Evolutionary conservation across 2,797 vertebrate species (phyloP), one percentile per base, ranked within the genome.

Genomic region (Sandelia bainsii): DNA sequence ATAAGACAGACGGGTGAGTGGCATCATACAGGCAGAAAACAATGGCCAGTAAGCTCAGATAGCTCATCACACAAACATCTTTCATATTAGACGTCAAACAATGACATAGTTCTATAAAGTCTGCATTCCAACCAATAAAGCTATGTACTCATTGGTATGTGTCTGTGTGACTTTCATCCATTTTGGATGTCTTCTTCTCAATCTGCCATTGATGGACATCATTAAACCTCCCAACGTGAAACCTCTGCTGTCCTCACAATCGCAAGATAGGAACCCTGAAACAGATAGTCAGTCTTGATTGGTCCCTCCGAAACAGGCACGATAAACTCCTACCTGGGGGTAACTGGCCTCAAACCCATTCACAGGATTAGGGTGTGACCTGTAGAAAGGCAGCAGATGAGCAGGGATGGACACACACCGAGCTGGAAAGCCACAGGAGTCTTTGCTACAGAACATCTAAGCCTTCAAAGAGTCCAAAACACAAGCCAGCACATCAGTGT

Each of bases 341-440:
- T 64, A 75, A 77, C 71, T 44, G 69, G 75, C 75, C 74, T 57
- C 37, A 69, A 84, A 58, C 71, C 62, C 79, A 83, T 81, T 80
- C 69, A 53, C 67, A 67, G 85, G 90, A 90, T 91, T 90, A 90
- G 73, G 80, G 79, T 83, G 66, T 67, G 84, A 92, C 85, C 89
- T 85, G 83, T 65, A 71, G 79, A 85, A 80, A 88, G 74, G 78
- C 84, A 82, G 85, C 78, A 86, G 86, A 91, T 87, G 80, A 91
- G 81, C 83, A 80, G 81, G 80, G 79, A 84, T 82, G 87, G 88
- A 90, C 90, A 89, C 89, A 88, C 80, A 86, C 89, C 75, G 87
- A 80, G 85, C 82, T 63, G 68, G 69, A 81, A 77, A 90, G 74
- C 81, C 88, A 83, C 85, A 44, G 83, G 88, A 90, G 68, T 83